Percentiles rank a stretch among this genome's conserved stretches.
Evolutionary conservation across 1,140 invertebrate genomes (phyloP).

Genomic region (Idris sp.): DNA sequence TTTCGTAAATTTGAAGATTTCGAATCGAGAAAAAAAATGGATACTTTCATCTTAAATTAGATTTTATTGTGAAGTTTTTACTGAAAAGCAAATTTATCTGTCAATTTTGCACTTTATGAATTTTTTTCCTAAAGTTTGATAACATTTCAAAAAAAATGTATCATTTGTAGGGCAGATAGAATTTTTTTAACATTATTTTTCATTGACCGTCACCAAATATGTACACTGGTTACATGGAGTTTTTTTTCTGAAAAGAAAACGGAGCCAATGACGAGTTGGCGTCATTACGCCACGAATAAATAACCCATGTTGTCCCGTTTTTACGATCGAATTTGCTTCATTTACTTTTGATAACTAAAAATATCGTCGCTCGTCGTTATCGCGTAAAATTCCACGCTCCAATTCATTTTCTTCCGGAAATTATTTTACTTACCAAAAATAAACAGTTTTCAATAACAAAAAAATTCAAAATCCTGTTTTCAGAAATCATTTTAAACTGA

Average conservation of each 20-base stretch:
- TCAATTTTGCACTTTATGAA: no score
- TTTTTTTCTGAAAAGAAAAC: slow-evolving; percentile 23
- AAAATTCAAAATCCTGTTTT: no score
- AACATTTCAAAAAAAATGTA: not conserved
- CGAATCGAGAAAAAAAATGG: no score
- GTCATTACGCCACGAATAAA: slow-evolving; percentile 24
- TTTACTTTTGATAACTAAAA: slow-evolving; percentile 30
- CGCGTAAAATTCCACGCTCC: slow-evolving; percentile 16
- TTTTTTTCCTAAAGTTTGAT: no score
- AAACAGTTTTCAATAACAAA: no score
- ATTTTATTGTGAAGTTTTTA: no score
- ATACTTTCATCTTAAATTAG: no score
- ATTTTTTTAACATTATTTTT: slow-evolving; percentile 11
- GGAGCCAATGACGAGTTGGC: slow-evolving; percentile 8
- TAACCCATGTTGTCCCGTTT: slow-evolving; percentile 5
- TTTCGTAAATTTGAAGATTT: no score
- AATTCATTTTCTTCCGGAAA: slow-evolving; percentile 18
- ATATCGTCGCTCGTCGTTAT: slow-evolving; percentile 27
- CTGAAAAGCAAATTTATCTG: no score
- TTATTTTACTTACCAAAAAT: no score
- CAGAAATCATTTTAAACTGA: no score
- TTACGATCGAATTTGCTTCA: slow-evolving; percentile 17
- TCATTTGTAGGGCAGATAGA: not conserved
- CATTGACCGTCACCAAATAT: slow-evolving; percentile 6
- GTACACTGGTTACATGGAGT: slow-evolving; percentile 4